Evolutionary conservation across 2,888 invertebrate genomes (phyloP).

Genomic region (Lithophane ornitopus): DNA sequence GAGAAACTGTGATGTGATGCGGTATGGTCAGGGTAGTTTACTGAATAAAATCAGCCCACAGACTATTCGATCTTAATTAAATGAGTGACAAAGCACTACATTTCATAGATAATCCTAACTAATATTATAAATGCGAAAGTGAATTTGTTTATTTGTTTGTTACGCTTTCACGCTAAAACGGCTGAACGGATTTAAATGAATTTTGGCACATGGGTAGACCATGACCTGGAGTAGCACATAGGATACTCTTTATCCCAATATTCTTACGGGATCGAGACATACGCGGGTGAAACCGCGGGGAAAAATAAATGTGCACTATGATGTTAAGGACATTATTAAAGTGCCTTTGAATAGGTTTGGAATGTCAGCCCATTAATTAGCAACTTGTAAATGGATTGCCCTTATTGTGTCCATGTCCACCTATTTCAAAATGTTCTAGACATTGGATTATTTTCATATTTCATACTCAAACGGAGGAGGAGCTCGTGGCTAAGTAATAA

Average conservation of each 20-base stretch:
- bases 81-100: background rate
- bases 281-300: no score
- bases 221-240: no score
- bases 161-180: no score
- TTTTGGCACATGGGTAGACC: no score
- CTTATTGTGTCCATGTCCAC: background rate
- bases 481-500: no score
- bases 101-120: slow-evolving; percentile 1
- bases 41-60: background rate
- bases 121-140: no score
- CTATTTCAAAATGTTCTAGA: background rate
- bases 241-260: no score
- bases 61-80: background rate
- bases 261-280: no score
- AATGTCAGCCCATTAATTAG: slow-evolving; percentile 15
- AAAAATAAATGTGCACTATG: slow-evolving; percentile 12
- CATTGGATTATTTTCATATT: background rate
- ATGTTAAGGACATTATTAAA: slow-evolving; percentile 7
- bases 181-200: no score
- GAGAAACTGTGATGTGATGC: background rate
- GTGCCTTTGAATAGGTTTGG: slow-evolving; percentile 1
- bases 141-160: no score
- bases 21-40: background rate
- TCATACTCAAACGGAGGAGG: background rate
- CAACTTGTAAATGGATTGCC: slow-evolving; percentile 14